Conservation (phyloP, 2,797 vertebrate species). For the Mus caroli region DNA sequence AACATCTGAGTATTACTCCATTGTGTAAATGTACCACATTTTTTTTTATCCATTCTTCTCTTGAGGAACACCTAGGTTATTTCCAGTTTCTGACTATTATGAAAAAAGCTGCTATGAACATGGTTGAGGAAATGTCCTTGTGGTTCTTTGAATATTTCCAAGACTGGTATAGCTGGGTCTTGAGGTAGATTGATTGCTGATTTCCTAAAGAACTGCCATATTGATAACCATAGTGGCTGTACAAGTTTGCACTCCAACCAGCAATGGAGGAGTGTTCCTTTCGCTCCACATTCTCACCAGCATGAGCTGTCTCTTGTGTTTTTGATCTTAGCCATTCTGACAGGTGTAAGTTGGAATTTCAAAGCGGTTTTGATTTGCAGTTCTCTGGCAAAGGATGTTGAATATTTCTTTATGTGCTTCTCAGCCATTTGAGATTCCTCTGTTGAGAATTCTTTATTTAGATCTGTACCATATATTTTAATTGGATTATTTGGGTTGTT, state of each 20-base stretch:
- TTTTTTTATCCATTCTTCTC: not conserved
- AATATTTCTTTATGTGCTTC: not conserved
- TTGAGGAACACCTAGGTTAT: not conserved
- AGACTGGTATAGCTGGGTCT: not conserved
- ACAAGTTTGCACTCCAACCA: not conserved
- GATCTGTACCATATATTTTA: not conserved
- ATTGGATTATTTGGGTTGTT: not conserved
- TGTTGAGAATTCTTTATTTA: not conserved
- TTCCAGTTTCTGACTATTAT: not conserved
- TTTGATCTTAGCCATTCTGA: not conserved
- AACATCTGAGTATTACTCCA: not conserved
- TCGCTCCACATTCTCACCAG: not conserved
- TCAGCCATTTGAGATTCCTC: not conserved
- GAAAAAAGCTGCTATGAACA: not conserved
- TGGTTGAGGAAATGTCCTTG: not conserved
- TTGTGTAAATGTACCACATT: not conserved
- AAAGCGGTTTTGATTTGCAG: not conserved
- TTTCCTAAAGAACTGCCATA: not conserved
- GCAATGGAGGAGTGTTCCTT: not conserved
- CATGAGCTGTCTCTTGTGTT: not conserved
- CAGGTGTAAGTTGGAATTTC: not conserved
- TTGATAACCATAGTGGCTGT: not conserved
- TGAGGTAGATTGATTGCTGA: not conserved
- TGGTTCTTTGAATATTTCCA: not conserved
- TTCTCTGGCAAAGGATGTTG: not conserved